These are phyloP conservation scores for Rhinatrema bivittatum DNA, from an alignment of 2,797 vertebrate species.

Conservation along the genomic window DNA sequence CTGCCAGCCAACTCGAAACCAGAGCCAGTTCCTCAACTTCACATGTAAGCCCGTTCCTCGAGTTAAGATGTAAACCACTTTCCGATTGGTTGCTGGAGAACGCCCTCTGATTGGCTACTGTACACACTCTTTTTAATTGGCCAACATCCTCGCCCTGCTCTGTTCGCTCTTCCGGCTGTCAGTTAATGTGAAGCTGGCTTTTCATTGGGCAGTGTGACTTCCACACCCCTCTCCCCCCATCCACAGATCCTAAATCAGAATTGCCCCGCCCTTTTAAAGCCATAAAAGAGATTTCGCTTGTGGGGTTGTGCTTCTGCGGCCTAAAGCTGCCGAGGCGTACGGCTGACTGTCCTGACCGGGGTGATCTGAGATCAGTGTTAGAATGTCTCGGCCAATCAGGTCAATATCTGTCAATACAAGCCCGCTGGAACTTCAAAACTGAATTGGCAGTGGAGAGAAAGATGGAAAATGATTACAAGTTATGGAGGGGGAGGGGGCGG, in stretches of 20 bases:
- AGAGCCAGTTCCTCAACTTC: conserved; percentile 11
- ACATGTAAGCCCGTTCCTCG: conserved; percentile 5
- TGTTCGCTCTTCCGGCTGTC: conserved; percentile 2
- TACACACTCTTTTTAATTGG: conserved; percentile 3
- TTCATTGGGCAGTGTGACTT: conserved; percentile 32
- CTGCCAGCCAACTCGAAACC: conserved; percentile 9
- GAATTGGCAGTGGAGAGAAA: too few species aligned
- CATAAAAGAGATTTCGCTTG: too few species aligned
- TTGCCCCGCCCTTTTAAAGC: conserved; percentile 65
- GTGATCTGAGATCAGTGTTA: too few species aligned
- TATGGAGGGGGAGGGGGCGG: too few species aligned
- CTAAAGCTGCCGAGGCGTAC: too few species aligned
- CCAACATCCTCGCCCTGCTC: neutral
- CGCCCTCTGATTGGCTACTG: conserved; percentile 4
- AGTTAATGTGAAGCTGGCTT: conserved; percentile 38
- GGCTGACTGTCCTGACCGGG: too few species aligned
- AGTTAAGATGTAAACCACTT: neutral
- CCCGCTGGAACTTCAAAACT: too few species aligned
- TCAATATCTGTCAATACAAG: too few species aligned
- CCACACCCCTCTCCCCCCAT: too few species aligned
- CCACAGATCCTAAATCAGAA: conserved; percentile 57
- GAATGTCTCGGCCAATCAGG: too few species aligned
- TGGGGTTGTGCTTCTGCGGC: too few species aligned
- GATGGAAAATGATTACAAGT: too few species aligned
- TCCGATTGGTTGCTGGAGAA: neutral